These are phyloP conservation scores for Tetramorium bicarinatum DNA, from an alignment of 2,888 invertebrate species.

Conservation along the genomic window DNA sequence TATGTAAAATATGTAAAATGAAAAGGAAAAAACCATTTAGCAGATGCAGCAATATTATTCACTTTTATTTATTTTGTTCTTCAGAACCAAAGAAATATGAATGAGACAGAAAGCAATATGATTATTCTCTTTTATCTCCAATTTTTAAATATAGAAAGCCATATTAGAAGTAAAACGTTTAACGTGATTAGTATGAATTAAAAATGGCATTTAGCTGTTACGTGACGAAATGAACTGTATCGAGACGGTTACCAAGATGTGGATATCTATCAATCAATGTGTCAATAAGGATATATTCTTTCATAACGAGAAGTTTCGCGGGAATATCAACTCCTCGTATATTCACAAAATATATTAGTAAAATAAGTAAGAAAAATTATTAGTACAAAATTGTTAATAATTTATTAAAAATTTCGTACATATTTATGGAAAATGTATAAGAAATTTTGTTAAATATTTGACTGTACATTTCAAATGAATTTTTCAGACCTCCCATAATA, in stretches of 20 bases:
- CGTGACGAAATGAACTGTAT: constrained; percentile 1
- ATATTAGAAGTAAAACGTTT: background rate
- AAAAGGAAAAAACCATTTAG: background rate
- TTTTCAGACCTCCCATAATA: background rate
- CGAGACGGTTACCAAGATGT: background rate
- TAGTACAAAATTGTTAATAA: background rate
- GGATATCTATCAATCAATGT: constrained; percentile 18
- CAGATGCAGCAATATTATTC: background rate
- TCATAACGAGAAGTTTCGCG: background rate
- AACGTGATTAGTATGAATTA: constrained; percentile 6
- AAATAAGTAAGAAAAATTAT: background rate
- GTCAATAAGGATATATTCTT: constrained; percentile 20
- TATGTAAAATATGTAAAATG: background rate
- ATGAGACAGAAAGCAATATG: background rate
- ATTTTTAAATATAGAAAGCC: background rate
- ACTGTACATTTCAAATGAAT: background rate
- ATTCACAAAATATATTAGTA: background rate
- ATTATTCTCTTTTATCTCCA: background rate
- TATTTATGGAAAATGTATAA: background rate
- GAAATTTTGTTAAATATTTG: constrained; percentile 1
- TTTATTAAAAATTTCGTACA: background rate
- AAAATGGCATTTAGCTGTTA: background rate
- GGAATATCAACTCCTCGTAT: background rate
- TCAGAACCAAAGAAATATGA: background rate
- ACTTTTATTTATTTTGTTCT: background rate